Percentiles rank a stretch among this genome's conserved stretches.
Conservation (phyloP, 2,888 invertebrate species). For the Mallateleia sp. region DNA sequence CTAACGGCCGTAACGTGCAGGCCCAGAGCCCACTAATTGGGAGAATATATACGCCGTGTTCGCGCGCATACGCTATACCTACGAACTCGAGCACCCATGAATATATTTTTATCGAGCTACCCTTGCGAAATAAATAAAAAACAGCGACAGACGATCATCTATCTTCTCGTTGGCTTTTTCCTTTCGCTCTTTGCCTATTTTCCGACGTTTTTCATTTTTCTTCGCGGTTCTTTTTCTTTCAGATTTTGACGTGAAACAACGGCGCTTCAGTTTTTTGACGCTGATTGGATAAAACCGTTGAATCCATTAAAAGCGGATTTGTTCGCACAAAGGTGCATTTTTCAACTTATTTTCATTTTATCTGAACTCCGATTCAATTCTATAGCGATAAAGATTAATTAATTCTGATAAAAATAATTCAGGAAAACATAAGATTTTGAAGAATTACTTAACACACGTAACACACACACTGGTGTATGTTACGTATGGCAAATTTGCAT, state of each 20-base stretch:
- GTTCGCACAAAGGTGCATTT: background rate
- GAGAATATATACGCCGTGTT: conserved; percentile 85
- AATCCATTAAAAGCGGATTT: conserved; percentile 8
- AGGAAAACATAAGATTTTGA: no score
- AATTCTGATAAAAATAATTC: background rate
- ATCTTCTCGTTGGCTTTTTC: conserved; percentile 83
- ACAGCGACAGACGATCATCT: conserved; percentile 82
- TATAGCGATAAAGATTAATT: background rate
- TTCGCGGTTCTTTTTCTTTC: conserved; percentile 46
- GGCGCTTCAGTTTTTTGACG: conserved; percentile 39
- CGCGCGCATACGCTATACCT: conserved; percentile 76
- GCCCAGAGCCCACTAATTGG: conserved; percentile 89
- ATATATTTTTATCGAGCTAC: conserved; percentile 88
- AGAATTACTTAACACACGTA: no score
- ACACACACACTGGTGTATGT: no score
- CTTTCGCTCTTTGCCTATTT: conserved; percentile 70
- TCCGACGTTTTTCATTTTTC: conserved; percentile 63
- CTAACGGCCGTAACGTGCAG: conserved; percentile 84
- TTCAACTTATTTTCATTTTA: background rate
- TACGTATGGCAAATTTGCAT: no score
- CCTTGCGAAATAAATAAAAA: conserved; percentile 73
- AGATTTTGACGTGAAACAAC: conserved; percentile 40
- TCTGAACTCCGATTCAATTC: background rate
- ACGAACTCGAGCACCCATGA: conserved; percentile 84
- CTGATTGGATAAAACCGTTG: conserved; percentile 42